Evolutionary conservation across 1,140 invertebrate genomes (phyloP).

Genomic region (Drosophila melanica): DNA sequence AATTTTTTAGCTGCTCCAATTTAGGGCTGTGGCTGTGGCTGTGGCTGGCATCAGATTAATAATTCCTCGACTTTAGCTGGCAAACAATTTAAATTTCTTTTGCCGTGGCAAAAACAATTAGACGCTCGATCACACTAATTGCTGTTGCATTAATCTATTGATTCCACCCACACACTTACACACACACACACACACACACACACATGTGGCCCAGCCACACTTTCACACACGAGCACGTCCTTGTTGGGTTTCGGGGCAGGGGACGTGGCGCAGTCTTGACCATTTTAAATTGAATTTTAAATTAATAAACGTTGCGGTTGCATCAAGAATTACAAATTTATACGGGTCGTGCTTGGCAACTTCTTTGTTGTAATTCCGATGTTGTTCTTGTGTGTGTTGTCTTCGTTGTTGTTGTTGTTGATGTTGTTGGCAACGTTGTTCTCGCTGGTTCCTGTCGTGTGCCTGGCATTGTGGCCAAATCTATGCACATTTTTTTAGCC

Average conservation of each 20-base stretch:
- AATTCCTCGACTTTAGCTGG: conserved; percentile 45
- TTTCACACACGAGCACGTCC: conserved; percentile 14
- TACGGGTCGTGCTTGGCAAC: conserved; percentile 56
- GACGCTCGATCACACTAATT: conserved; percentile 71
- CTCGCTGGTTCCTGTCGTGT: conserved; percentile 29
- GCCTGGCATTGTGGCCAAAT: conserved; percentile 68
- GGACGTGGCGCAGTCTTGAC: conserved; percentile 44
- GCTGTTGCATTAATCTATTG: conserved; percentile 70
- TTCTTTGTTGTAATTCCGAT: conserved; percentile 32
- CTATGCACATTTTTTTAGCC: conserved; percentile 68
- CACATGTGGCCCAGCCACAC: neutral
- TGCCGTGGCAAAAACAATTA: conserved; percentile 67
- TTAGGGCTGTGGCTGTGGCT: conserved; percentile 1
- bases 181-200: conserved; percentile 1
- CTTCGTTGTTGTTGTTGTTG: conserved; percentile 18
- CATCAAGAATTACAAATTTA: conserved; percentile 82
- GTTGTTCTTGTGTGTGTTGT: conserved; percentile 8
- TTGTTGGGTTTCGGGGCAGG: conserved; percentile 13
- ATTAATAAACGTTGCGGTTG: conserved; percentile 80
- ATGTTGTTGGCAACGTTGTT: conserved; percentile 41
- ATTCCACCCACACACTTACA: conserved; percentile 31
- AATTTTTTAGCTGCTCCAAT: neutral
- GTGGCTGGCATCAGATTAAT: conserved; percentile 58
- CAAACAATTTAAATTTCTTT: conserved; percentile 59
- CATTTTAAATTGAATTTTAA: conserved; percentile 82